phyloP scores from a whole-genome alignment of 2,797 vertebrate species.

The Rhinoraja longicauda region DNA sequence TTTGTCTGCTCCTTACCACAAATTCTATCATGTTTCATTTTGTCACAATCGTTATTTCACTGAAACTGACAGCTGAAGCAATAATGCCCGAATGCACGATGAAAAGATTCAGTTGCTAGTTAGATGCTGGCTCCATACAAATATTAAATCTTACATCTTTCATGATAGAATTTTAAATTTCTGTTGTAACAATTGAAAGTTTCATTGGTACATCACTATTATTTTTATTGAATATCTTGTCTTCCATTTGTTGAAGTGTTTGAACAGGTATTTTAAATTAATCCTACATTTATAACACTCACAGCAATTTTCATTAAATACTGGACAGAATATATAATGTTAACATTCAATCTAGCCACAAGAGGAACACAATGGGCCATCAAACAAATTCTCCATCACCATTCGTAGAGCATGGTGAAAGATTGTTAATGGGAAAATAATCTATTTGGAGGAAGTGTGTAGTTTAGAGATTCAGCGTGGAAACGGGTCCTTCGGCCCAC shows the following conservation, averaged over 20 bases:
- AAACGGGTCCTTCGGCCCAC: too few relatives aligned
- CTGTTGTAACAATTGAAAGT: neutral
- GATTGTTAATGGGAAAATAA: too few relatives aligned
- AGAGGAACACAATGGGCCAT: neutral
- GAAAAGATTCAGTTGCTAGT: neutral
- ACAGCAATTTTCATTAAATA: neutral
- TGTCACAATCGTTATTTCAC: conserved; percentile 22
- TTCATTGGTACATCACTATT: neutral
- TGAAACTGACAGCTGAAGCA: neutral
- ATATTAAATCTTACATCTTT: conserved; percentile 23
- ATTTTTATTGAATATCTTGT: neutral
- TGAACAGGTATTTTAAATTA: neutral
- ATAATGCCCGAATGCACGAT: conserved; percentile 19
- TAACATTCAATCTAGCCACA: neutral
- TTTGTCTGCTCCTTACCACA: conserved; percentile 7
- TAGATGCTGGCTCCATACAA: neutral
- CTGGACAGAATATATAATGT: too few relatives aligned
- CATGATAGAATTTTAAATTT: neutral
- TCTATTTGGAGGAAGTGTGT: too few relatives aligned
- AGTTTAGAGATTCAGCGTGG: too few relatives aligned
- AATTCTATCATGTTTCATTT: conserved; percentile 24
- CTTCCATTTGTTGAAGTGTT: neutral
- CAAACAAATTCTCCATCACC: neutral
- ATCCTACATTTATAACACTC: neutral
- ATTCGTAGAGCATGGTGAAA: too few relatives aligned